Percentiles rank a stretch among this genome's conserved stretches.
Conservation (phyloP, 2,113 vertebrate genomes). For the Apeltes quadracus region DNA sequence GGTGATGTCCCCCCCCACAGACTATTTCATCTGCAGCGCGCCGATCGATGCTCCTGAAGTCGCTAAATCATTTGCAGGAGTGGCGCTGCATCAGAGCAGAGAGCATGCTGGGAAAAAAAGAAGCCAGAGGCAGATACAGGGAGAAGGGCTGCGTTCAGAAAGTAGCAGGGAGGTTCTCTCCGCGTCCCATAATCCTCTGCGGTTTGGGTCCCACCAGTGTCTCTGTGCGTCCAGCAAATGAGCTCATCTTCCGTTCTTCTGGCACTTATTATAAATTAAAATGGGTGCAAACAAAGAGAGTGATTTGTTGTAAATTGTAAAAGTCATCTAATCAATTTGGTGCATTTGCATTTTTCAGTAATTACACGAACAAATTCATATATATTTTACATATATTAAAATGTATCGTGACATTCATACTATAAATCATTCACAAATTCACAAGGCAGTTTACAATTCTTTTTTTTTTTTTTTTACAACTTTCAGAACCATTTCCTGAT, state of each 20-base stretch:
- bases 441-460: too few relatives aligned
- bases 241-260: background rate
- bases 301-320: background rate
- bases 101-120: slow-evolving; percentile 62
- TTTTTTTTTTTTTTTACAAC: background rate
- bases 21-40: slow-evolving; percentile 58
- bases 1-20: slow-evolving; percentile 62
- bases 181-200: slow-evolving; percentile 9
- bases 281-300: background rate
- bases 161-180: background rate
- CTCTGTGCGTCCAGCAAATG: background rate
- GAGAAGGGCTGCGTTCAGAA: slow-evolving; percentile 6
- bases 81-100: slow-evolving; percentile 46
- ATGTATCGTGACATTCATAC: background rate
- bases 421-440: too few relatives aligned
- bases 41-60: slow-evolving; percentile 66
- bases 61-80: slow-evolving; percentile 62
- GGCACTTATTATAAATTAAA: background rate
- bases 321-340: background rate
- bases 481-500: background rate
- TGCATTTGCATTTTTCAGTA: background rate
- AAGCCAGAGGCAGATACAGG: background rate
- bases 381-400: background rate
- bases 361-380: background rate
- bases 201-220: background rate